Percentiles rank a stretch among this genome's conserved stretches.
Evolutionary conservation across 2,888 invertebrate species (phyloP).

Genomic region (Andrena minutula): DNA sequence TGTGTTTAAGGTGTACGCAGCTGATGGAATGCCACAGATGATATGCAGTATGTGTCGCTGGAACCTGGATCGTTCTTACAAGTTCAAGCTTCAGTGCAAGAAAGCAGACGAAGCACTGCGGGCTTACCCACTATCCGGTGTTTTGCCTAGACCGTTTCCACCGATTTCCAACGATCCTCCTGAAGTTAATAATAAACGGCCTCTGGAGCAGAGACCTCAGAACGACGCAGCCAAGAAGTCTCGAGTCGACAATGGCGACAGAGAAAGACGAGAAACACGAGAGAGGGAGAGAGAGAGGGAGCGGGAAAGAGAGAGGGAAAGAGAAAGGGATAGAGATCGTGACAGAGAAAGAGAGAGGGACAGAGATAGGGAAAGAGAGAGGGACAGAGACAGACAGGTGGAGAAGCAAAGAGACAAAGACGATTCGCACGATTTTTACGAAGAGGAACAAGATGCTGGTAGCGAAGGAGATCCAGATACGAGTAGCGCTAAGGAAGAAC

Average conservation of each 20-base stretch:
- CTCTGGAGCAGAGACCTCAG: slow-evolving; percentile 74
- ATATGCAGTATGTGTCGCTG: slow-evolving; percentile 90
- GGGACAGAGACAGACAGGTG: slow-evolving; percentile 70
- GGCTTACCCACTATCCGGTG: slow-evolving; percentile 89
- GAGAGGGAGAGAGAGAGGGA: slow-evolving; percentile 60
- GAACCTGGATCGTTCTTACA: slow-evolving; percentile 90
- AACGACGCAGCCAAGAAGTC: slow-evolving; percentile 78
- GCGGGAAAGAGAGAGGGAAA: slow-evolving; percentile 63
- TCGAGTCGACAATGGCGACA: slow-evolving; percentile 80
- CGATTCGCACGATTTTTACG: slow-evolving; percentile 77
- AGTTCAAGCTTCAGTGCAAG: slow-evolving; percentile 91
- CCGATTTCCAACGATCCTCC: slow-evolving; percentile 83
- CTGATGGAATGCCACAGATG: slow-evolving; percentile 91
- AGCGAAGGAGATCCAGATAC: slow-evolving; percentile 79
- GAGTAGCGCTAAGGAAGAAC: slow-evolving; percentile 74
- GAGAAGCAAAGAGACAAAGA: slow-evolving; percentile 73
- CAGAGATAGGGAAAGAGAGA: slow-evolving; percentile 70
- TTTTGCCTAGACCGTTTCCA: slow-evolving; percentile 86
- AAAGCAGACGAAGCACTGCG: slow-evolving; percentile 90
- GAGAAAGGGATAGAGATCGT: slow-evolving; percentile 71
- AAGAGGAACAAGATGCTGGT: slow-evolving; percentile 81
- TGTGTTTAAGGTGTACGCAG: slow-evolving; percentile 80
- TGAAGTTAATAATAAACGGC: slow-evolving; percentile 77
- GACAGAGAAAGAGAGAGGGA: slow-evolving; percentile 68
- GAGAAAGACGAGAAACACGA: slow-evolving; percentile 73